Evolutionary conservation across 2,888 invertebrate species (phyloP).

Genomic region (Boloria euphrosyne): DNA sequence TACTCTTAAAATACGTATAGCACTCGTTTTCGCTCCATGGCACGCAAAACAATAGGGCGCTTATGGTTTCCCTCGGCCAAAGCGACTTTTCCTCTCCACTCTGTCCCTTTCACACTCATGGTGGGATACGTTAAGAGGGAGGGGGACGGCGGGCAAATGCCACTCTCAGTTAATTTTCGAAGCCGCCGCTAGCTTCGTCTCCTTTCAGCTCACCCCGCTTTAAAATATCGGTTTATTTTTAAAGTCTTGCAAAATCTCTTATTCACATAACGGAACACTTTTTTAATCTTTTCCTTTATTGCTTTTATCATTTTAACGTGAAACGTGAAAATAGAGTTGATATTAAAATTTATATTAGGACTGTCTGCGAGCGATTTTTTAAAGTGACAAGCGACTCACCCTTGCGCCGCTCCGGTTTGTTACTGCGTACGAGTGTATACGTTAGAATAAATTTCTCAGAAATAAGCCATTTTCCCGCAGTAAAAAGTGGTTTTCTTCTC

Average conservation of each 20-base stretch:
- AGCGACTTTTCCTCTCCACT: constrained; percentile 65
- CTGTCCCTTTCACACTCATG: constrained; percentile 53
- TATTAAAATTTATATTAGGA: constrained; percentile 2
- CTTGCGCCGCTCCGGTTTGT: too few species aligned
- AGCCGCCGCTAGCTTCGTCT: constrained; percentile 63
- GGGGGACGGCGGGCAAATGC: constrained; percentile 59
- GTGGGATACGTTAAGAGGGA: constrained; percentile 47
- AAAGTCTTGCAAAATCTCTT: constrained; percentile 39
- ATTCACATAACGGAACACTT: constrained; percentile 24
- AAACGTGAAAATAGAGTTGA: not conserved
- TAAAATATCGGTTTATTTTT: constrained; percentile 57
- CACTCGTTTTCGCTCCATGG: constrained; percentile 64
- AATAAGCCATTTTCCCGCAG: too few species aligned
- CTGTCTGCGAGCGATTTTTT: too few species aligned
- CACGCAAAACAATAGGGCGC: constrained; percentile 79
- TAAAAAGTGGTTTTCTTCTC: too few species aligned
- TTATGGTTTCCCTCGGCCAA: constrained; percentile 76
- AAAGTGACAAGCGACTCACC: too few species aligned
- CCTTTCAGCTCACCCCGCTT: constrained; percentile 56
- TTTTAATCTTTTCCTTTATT: constrained; percentile 31
- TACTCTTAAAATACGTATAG: constrained; percentile 52
- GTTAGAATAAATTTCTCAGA: too few species aligned
- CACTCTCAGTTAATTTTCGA: constrained; percentile 78
- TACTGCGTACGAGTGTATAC: too few species aligned
- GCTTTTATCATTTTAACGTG: constrained; percentile 1